Conservation (phyloP, 2,113 vertebrate species). For the Indri indri region DNA sequence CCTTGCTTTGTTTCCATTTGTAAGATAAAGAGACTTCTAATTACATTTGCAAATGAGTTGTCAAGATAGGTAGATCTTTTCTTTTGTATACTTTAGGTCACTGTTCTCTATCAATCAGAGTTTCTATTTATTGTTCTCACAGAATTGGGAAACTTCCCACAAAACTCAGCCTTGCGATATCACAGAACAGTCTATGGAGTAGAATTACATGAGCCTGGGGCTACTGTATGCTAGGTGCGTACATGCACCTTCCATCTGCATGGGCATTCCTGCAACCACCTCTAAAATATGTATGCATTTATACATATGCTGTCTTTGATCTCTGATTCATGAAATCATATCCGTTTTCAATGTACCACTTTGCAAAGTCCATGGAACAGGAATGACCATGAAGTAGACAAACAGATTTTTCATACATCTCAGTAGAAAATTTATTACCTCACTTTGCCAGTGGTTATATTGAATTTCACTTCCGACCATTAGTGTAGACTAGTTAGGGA, state of each 20-base stretch:
- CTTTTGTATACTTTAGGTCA: not conserved
- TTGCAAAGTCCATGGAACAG: not conserved
- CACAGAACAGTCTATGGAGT: not conserved
- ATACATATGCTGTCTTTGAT: not conserved
- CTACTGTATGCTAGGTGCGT: not conserved
- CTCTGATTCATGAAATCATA: not conserved
- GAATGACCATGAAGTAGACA: not conserved
- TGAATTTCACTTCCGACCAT: not conserved
- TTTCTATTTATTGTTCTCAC: conserved; percentile 10
- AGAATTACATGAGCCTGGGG: not conserved
- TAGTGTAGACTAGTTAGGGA: not conserved
- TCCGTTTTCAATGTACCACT: not conserved
- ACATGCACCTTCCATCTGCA: not conserved
- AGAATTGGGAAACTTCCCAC: not conserved
- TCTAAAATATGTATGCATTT: not conserved
- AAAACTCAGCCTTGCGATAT: not conserved
- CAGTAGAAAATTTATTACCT: not conserved
- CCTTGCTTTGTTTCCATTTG: not conserved
- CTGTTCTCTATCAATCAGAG: not conserved
- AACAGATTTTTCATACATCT: not conserved
- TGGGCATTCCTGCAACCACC: not conserved
- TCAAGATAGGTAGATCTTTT: not conserved
- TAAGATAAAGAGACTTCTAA: conserved; percentile 12
- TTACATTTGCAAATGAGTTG: conserved; percentile 17
- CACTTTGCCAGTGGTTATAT: not conserved